These are phyloP conservation scores for Gymnoscelis rufifasciata DNA, from an alignment of 2,888 invertebrate species.

Conservation along the genomic window DNA sequence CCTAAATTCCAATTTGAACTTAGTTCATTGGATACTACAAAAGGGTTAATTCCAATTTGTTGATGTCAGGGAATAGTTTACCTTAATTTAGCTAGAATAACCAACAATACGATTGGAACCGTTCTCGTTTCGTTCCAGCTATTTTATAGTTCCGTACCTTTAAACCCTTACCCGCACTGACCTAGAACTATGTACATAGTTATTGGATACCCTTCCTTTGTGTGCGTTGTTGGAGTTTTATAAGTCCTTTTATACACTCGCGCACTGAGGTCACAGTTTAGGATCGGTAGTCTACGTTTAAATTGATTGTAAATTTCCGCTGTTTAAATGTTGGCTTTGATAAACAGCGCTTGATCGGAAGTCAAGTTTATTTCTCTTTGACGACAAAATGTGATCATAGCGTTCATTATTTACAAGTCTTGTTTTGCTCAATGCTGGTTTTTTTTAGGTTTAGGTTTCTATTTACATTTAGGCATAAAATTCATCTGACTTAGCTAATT, in stretches of 20 bases:
- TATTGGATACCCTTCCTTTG: constrained; percentile 53
- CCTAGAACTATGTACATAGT: constrained; percentile 46
- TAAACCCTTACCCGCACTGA: constrained; percentile 7
- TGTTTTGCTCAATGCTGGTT: no score
- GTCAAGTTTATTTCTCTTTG: no score
- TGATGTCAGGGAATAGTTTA: constrained; percentile 58
- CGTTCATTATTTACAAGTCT: no score
- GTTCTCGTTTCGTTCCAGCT: constrained; percentile 51
- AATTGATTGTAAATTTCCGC: no score
- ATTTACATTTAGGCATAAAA: no score
- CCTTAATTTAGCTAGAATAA: constrained; percentile 56
- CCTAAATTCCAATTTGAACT: neutral
- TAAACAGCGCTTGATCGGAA: no score
- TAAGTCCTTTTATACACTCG: constrained; percentile 45
- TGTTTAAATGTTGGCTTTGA: no score
- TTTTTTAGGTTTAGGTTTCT: no score
- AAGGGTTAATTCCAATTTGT: constrained; percentile 58
- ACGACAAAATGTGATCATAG: no score
- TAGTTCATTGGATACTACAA: constrained; percentile 7
- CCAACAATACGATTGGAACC: constrained; percentile 44
- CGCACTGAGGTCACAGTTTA: neutral
- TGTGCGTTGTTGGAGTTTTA: constrained; percentile 52
- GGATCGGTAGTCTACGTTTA: no score
- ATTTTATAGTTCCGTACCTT: constrained; percentile 61
- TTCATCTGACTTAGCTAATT: no score